phyloP scores from a whole-genome alignment of 2,888 invertebrate genomes.

The Pammene fasciana region DNA sequence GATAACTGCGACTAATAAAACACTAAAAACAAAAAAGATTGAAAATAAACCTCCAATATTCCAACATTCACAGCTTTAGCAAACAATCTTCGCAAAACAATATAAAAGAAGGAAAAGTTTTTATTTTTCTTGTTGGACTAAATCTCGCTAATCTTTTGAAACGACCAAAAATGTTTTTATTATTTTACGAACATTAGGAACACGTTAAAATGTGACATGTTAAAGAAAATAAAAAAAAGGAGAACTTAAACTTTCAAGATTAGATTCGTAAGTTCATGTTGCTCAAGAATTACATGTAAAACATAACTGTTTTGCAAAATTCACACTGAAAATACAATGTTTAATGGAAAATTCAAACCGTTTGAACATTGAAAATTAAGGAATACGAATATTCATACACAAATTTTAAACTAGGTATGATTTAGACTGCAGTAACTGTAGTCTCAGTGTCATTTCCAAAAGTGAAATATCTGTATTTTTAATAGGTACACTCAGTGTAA shows the following conservation, averaged over 20 bases:
- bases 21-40: conserved; percentile 25
- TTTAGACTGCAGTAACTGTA: neutral
- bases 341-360: neutral
- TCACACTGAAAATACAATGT: neutral
- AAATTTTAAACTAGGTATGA: neutral
- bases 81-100: conserved; percentile 51
- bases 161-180: neutral
- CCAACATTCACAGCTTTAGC: conserved; percentile 32
- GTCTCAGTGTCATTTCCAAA: neutral
- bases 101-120: conserved; percentile 36
- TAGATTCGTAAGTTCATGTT: no score
- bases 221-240: no score
- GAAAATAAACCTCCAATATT: conserved; percentile 28
- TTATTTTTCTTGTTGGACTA: conserved; percentile 25
- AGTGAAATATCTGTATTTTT: neutral
- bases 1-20: conserved; percentile 43
- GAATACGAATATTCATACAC: neutral
- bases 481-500: neutral
- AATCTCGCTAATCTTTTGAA: conserved; percentile 1
- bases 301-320: no score
- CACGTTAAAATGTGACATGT: no score
- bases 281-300: no score
- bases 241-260: no score
- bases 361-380: neutral
- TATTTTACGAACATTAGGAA: neutral